These are phyloP conservation scores for Salvelinus alpinus DNA, from an alignment of 2,113 vertebrate species.

Conservation along the genomic window DNA sequence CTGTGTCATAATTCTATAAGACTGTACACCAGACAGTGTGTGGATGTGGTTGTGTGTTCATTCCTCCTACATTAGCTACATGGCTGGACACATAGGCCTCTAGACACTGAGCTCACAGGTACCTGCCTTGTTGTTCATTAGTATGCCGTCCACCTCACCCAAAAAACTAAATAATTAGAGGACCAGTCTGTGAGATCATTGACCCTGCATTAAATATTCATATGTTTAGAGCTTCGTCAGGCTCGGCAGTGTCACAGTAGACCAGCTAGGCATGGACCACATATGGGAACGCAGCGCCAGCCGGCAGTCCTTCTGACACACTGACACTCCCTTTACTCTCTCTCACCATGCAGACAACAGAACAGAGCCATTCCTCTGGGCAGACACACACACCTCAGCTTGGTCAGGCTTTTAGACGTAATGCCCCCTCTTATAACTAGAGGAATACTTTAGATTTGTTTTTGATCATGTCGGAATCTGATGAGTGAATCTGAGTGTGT, in stretches of 20 bases:
- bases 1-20: slow-evolving; percentile 15
- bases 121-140: slow-evolving; percentile 66
- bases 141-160: slow-evolving; percentile 73
- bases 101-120: slow-evolving; percentile 29
- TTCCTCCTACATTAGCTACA: not conserved
- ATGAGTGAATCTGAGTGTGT: not conserved
- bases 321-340: not conserved
- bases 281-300: slow-evolving; percentile 72
- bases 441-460: slow-evolving; percentile 8
- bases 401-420: slow-evolving; percentile 26
- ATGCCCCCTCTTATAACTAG: slow-evolving; percentile 18
- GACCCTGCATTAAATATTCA: slow-evolving; percentile 83
- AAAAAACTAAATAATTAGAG: slow-evolving; percentile 81
- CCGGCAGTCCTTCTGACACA: slow-evolving; percentile 31
- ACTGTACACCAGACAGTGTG: not conserved
- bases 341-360: slow-evolving; percentile 21
- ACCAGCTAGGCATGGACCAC: slow-evolving; percentile 76
- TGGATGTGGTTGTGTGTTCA: not conserved
- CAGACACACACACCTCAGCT: not conserved
- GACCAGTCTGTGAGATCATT: slow-evolving; percentile 80
- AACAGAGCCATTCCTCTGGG: slow-evolving; percentile 11
- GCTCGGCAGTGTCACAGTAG: slow-evolving; percentile 78
- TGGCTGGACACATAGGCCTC: not conserved
- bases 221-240: slow-evolving; percentile 80
- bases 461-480: not conserved